Conservation (phyloP, 1,140 invertebrate species). For the Pachypsylla venusta region DNA sequence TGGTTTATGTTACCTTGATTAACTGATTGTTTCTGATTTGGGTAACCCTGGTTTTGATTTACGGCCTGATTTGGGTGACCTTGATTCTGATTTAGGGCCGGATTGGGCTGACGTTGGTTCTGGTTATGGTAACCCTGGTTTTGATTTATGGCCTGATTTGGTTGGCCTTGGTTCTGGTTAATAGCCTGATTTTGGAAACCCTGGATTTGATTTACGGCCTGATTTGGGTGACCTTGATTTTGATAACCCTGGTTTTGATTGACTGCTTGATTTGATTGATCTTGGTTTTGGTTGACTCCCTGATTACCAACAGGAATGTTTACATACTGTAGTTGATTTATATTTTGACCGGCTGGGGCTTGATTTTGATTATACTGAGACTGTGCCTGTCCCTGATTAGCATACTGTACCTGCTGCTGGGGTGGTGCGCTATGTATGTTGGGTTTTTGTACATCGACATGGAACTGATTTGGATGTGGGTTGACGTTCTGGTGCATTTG, state of each 20-base stretch:
- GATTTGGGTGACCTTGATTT: no score
- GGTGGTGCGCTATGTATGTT: background rate
- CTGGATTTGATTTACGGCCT: no score
- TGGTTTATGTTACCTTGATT: no score
- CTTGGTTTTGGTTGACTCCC: background rate
- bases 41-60: no score
- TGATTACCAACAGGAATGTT: background rate
- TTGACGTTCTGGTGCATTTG: slow-evolving; percentile 26
- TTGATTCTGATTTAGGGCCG: no score
- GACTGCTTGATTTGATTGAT: background rate
- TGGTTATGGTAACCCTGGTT: no score
- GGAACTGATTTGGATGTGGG: background rate
- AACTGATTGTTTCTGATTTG: no score
- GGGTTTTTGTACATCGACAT: background rate
- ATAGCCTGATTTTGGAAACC: no score
- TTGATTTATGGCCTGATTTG: background rate
- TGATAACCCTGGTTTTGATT: background rate
- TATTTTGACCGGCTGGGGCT: background rate
- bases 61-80: no score
- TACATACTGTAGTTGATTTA: background rate
- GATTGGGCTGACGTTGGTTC: no score
- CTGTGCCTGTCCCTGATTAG: background rate
- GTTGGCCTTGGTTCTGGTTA: no score
- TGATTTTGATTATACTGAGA: background rate
- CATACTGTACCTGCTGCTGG: background rate